These are phyloP conservation scores for Nothoprocta perdicaria DNA, from an alignment of 2,113 vertebrate species.

Conservation along the genomic window DNA sequence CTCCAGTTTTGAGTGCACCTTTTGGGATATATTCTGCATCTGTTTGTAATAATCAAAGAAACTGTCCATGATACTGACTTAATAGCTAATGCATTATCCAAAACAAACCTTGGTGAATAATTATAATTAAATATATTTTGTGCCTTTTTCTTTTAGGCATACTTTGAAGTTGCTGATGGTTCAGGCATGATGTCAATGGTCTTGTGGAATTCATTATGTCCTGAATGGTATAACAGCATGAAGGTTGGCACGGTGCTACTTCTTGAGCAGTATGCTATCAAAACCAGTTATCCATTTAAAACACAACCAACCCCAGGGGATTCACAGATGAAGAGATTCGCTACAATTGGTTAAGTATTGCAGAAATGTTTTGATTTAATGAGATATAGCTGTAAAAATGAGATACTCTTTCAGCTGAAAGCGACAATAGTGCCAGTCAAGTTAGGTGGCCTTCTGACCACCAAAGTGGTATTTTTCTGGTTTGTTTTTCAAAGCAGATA, in stretches of 20 bases:
- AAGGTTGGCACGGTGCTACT: conserved; percentile 86
- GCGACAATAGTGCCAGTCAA: background rate
- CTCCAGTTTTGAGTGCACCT: background rate
- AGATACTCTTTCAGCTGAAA: background rate
- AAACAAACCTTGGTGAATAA: background rate
- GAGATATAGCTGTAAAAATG: background rate
- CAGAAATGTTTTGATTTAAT: conserved; percentile 13
- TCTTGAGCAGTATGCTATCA: conserved; percentile 86
- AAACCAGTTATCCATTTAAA: conserved; percentile 83
- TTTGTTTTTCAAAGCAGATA: background rate
- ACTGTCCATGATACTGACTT: background rate
- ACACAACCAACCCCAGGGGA: conserved; percentile 83
- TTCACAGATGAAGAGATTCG: conserved; percentile 82
- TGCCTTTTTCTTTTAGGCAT: conserved; percentile 76
- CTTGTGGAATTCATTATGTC: conserved; percentile 91
- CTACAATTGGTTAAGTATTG: conserved; percentile 84
- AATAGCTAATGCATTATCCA: background rate
- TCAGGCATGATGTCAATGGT: conserved; percentile 90
- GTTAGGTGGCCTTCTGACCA: background rate
- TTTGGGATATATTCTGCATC: background rate
- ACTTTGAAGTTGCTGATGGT: conserved; percentile 92
- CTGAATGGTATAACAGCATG: conserved; percentile 89
- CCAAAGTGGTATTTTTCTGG: background rate
- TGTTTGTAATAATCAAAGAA: background rate
- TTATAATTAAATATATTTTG: background rate